Conservation (phyloP, 2,888 invertebrate species). For the Chalcis sispes region DNA sequence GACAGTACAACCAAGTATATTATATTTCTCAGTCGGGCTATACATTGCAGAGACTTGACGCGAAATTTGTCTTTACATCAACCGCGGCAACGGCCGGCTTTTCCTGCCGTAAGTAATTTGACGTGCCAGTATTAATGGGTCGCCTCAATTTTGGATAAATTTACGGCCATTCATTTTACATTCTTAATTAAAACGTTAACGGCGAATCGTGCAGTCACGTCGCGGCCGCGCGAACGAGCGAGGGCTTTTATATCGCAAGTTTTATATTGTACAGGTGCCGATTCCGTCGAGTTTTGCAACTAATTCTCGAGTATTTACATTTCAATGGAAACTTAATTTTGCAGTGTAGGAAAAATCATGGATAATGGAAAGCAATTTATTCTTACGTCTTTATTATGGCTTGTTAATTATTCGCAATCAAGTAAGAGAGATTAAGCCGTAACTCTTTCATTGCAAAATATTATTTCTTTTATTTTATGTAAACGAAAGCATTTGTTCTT, state of each 20-base stretch:
- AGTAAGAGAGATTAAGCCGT: background rate
- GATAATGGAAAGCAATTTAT: constrained; percentile 3
- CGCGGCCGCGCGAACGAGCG: background rate
- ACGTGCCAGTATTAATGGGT: constrained; percentile 23
- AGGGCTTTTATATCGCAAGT: background rate
- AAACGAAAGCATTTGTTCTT: no score
- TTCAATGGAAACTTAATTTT: constrained; percentile 34
- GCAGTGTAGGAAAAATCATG: constrained; percentile 24
- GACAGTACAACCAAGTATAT: background rate
- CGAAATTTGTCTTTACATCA: constrained; percentile 29
- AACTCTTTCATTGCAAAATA: background rate
- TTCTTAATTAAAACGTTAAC: constrained; percentile 33
- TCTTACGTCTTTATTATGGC: background rate
- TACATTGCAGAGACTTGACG: background rate
- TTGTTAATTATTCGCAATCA: constrained; percentile 5
- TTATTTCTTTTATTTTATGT: no score
- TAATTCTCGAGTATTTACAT: constrained; percentile 23
- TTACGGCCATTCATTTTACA: constrained; percentile 22
- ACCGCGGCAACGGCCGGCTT: constrained; percentile 7
- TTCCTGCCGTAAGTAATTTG: background rate
- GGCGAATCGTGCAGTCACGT: constrained; percentile 6
- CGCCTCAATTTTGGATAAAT: constrained; percentile 22
- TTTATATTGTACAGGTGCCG: constrained; percentile 11
- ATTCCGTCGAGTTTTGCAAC: constrained; percentile 20
- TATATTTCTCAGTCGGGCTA: background rate